Evolutionary conservation across 2,113 vertebrate genomes (phyloP), one percentile per base, ranked within the genome.

Genomic region (Cochlearius cochlearius): DNA sequence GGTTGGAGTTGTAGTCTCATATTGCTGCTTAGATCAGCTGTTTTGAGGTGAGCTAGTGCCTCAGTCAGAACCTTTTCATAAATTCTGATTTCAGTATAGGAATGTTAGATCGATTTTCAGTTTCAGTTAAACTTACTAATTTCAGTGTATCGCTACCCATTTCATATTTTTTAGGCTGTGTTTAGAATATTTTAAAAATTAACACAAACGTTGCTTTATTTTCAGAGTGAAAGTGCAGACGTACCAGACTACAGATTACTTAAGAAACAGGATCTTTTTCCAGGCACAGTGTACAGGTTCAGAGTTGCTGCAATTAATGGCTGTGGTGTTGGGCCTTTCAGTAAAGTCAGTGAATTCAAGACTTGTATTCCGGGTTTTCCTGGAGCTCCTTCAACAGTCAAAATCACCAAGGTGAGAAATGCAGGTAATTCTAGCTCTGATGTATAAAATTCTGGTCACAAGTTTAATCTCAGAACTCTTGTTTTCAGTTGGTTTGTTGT

Each of bases 291-390:
- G 27, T 99, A 99, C 96, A 98, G 98, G 94, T 99, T 99, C 97
- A 98, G 99, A 93, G 99, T 99, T 77, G 99, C 99, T 63, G 99
- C 99, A 86, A 98, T 99, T 94, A 99, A 99, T 97, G 98, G 98
- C 87, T 99, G 98, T 88, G 99, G 99, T 36, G 97, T 98, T 68
- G 99, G 99, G 72, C 98, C 99, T 95, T 99, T 99, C 98, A 99
- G 99, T 97, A 98, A 98, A 58, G 95, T 98, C 81, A 99, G 98
- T 82, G 99, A 99, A 97, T 99, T 99, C 98, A 99, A 99, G 97
- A 99, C 99, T 10, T 99, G 99, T 90, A 99, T 99, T 93, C 99
- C 99, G 1, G 99, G 99, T 75, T 99, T 99, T 98, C 99, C 99
- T 78, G 99, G 99, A 94, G 99, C 99, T 63, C 99, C 99, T 77